Evolutionary conservation across 2,888 invertebrate species (phyloP).

Genomic region (Meliscaeva auricollis): DNA sequence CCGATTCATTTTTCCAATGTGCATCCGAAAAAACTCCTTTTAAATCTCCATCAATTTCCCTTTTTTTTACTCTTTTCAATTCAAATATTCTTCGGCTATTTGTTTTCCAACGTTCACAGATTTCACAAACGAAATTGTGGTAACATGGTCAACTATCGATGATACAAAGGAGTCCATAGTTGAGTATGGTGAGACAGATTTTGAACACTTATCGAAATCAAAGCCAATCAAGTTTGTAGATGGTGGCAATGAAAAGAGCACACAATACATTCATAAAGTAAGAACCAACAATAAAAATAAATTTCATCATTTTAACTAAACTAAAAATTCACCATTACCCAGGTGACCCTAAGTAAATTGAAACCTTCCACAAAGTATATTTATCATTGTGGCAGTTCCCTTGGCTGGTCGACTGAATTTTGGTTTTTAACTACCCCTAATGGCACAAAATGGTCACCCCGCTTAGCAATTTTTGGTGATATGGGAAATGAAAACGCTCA

Average conservation of each 20-base stretch:
- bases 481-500: slow-evolving; percentile 96
- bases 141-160: slow-evolving; percentile 93
- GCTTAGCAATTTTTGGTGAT: slow-evolving; percentile 95
- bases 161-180: slow-evolving; percentile 88
- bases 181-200: slow-evolving; percentile 88
- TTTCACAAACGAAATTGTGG: slow-evolving; percentile 88
- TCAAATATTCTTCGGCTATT: not conserved
- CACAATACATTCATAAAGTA: slow-evolving; percentile 92
- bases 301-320: not conserved
- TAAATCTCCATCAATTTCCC: too few relatives aligned
- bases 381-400: slow-evolving; percentile 92
- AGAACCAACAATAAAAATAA: slow-evolving; percentile 77
- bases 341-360: slow-evolving; percentile 86
- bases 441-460: slow-evolving; percentile 90
- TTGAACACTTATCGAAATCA: slow-evolving; percentile 86
- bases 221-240: slow-evolving; percentile 88
- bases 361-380: slow-evolving; percentile 88
- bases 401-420: slow-evolving; percentile 93
- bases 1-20: too few relatives aligned
- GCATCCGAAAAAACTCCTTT: too few relatives aligned
- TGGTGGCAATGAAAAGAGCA: slow-evolving; percentile 87
- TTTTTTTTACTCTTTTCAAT: too few relatives aligned
- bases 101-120: slow-evolving; percentile 84
- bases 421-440: slow-evolving; percentile 90
- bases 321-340: not conserved